phyloP scores from a whole-genome alignment of 1,140 invertebrate genomes.

The Chymomyza costata region DNA sequence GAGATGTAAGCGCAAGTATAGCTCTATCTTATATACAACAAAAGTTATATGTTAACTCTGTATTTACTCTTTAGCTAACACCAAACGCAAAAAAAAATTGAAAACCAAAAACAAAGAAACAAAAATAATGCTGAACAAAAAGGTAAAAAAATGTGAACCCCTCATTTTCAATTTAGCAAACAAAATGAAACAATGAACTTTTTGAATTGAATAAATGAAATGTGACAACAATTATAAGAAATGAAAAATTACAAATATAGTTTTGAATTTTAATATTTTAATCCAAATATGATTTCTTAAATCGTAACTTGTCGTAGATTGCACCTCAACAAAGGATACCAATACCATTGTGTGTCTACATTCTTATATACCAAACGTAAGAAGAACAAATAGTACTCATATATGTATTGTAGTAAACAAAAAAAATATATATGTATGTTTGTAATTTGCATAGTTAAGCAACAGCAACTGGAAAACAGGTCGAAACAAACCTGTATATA shows the following conservation, averaged over 20 bases:
- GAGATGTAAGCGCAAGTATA: conserved; percentile 48
- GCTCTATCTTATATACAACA: conserved; percentile 49
- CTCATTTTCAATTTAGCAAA: conserved; percentile 36
- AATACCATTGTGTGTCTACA: background rate
- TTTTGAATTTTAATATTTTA: background rate
- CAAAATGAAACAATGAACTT: conserved; percentile 23
- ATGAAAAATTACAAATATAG: too few relatives aligned
- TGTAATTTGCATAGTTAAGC: conserved; percentile 47
- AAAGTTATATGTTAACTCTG: conserved; percentile 53
- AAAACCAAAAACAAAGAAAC: conserved; percentile 9
- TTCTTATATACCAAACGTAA: conserved; percentile 2
- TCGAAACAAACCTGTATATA: too few relatives aligned
- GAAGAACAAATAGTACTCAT: conserved; percentile 8
- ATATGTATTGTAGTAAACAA: conserved; percentile 19
- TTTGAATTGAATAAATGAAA: conserved; percentile 60
- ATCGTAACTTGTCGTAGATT: background rate
- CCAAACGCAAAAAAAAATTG: conserved; percentile 21
- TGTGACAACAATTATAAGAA: too few relatives aligned
- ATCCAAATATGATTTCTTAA: background rate
- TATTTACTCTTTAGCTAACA: conserved; percentile 60
- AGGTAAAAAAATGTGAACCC: conserved; percentile 26
- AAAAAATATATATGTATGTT: conserved; percentile 43
- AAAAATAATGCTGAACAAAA: conserved; percentile 41
- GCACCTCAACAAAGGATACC: background rate
- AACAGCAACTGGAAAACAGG: background rate